A percentile compares a stretch with the other conserved stretches of the same genome.
phyloP scores from a whole-genome alignment of 2,888 invertebrate genomes.

The Ceratothoa steindachneri region DNA sequence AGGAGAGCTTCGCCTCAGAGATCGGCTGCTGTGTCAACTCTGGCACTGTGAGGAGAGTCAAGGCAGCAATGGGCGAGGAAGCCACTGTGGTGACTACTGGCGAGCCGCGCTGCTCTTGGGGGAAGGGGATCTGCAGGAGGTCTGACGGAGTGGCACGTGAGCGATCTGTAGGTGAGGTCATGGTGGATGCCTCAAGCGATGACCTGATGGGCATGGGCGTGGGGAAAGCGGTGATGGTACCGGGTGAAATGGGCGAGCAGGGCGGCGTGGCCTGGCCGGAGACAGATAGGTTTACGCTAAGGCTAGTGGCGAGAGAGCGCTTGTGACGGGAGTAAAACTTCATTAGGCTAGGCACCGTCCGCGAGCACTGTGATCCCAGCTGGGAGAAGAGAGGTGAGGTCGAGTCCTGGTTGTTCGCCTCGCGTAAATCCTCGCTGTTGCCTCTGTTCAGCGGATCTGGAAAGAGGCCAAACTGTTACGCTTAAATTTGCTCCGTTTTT shows the following conservation, averaged over 20 bases:
- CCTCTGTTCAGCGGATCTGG: too few species aligned
- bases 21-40: background rate
- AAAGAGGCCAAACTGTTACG: too few species aligned
- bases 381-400: background rate
- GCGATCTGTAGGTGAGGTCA: background rate
- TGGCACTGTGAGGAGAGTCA: background rate
- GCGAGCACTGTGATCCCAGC: slow-evolving; percentile 1
- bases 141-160: background rate
- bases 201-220: background rate
- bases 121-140: too few species aligned
- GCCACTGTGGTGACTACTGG: background rate
- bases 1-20: background rate
- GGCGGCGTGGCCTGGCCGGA: background rate
- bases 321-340: background rate
- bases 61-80: background rate
- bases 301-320: background rate
- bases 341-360: slow-evolving; percentile 3
- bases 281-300: background rate
- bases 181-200: background rate
- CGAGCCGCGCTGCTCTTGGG: background rate
- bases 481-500: too few species aligned
- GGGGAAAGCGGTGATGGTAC: background rate
- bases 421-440: background rate
- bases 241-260: slow-evolving; percentile 3
- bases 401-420: background rate